A percentile compares a stretch with the other conserved stretches of the same genome.
Evolutionary conservation across 2,888 invertebrate genomes (phyloP).

Genomic region (Baronia brevicornis): DNA sequence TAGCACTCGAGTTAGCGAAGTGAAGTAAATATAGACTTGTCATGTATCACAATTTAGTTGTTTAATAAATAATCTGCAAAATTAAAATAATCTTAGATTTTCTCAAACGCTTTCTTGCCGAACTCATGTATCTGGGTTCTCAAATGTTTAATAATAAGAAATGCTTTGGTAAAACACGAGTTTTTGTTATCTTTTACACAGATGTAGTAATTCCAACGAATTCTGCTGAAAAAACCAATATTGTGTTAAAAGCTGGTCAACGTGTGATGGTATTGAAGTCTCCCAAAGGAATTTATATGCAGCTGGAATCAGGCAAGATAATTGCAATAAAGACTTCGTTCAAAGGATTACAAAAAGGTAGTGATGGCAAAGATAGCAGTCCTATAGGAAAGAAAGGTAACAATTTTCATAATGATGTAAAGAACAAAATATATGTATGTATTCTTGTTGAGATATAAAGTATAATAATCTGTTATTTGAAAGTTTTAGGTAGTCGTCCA

Average conservation of each 20-base stretch:
- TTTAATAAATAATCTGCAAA: no score
- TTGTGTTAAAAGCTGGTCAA: conserved; percentile 94
- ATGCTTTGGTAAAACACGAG: no score
- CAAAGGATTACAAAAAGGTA: conserved; percentile 73
- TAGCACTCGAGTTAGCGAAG: no score
- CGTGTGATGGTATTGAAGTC: conserved; percentile 96
- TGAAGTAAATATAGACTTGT: conserved; percentile 13
- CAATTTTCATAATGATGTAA: conserved; percentile 5
- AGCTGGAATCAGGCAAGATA: conserved; percentile 94
- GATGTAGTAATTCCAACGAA: conserved; percentile 96
- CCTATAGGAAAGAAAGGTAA: conserved; percentile 64
- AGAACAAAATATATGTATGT: background rate
- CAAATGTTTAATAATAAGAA: no score
- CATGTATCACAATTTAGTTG: no score
- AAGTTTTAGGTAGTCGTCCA: conserved; percentile 58
- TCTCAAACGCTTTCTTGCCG: no score
- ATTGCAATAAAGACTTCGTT: conserved; percentile 91
- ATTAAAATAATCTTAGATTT: no score
- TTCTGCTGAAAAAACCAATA: conserved; percentile 91
- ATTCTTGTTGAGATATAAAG: conserved; percentile 1
- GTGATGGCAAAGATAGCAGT: conserved; percentile 47
- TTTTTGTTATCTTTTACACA: no score
- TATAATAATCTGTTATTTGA: conserved; percentile 18
- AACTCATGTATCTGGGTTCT: no score
- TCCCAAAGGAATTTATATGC: conserved; percentile 96